Base-by-base conservation (phyloP, 2,113 vertebrate species). In the Anoplopoma fimbria region DNA sequence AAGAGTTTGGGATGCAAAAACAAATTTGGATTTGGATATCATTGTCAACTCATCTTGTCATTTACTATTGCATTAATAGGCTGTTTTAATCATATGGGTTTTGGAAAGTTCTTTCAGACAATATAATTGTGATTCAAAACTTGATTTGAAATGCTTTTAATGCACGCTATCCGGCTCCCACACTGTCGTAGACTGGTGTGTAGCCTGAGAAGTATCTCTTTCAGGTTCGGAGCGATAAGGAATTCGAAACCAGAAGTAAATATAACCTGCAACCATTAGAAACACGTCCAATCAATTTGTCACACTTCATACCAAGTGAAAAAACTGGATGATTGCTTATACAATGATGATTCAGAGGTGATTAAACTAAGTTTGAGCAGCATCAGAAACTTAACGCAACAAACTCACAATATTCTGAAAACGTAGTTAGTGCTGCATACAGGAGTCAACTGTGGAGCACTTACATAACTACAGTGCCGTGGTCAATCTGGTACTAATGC, bases 381-480 rank as follows among this genome's bases (percentile, higher is more conserved):
- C 33, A 13, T 58, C 33, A 42, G 47, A 14, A 51, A 23, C 21
- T 14, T 13, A 51, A 33, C 51, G 73, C 2, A 27, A 19, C 4
- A 68, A 3, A 25, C 4, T 29, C 6, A 6, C 3, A 19, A 17
- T 49, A 53, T 19, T 19, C 29, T 68, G 31, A 64, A 25, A 74
- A 33, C 9, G 12, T 6, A 31, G 57, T n/a, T 17, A 42, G 45
- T 13, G 6, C 12, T 33, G 12, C 19, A 47, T 63, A 36, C 33
- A 51, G 27, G 42, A 49, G 6, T 77, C 61, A 62, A 62, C 53
- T 78, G 25, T 40, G 6, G 53, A 63, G 27, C 45, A 15, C 72
- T 91, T 87, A 64, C 49, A 23, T 73, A 86, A 90, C 84, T 10
- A 8, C 60, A 81, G 60, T 40, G 7, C 34, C 55, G 25, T 38